Percentiles rank a stretch among this genome's conserved stretches.
Conservation (phyloP, 2,797 vertebrate species). For the Leucoraja ocellata region DNA sequence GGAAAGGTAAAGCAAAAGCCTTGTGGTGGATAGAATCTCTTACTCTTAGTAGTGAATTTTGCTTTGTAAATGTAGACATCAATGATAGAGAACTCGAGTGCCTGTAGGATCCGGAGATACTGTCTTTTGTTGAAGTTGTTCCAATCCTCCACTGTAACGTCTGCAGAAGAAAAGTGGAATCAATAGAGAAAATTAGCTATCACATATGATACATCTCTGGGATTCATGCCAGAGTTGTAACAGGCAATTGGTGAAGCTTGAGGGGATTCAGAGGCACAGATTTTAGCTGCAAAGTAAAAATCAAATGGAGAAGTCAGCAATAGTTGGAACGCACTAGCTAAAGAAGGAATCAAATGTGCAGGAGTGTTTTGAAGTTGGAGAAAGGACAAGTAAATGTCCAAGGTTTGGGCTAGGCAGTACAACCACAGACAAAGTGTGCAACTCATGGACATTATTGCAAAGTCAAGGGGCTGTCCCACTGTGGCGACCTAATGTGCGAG, state of each 20-base stretch:
- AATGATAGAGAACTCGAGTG: not conserved
- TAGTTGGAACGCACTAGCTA: not conserved
- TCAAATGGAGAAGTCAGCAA: not conserved
- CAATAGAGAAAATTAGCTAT: not conserved
- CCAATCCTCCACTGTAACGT: not conserved
- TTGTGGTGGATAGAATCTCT: not conserved
- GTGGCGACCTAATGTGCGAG: no score
- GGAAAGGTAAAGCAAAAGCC: not conserved
- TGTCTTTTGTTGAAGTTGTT: not conserved
- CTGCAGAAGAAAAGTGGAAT: not conserved
- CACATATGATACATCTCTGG: not conserved
- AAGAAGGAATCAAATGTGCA: not conserved
- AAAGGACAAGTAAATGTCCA: not conserved
- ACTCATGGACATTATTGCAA: not conserved
- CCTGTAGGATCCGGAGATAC: not conserved
- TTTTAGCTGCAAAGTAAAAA: not conserved
- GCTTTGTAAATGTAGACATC: not conserved
- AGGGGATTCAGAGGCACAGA: not conserved
- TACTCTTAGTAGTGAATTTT: not conserved
- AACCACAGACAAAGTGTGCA: not conserved
- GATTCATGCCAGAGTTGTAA: not conserved
- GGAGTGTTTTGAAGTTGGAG: not conserved
- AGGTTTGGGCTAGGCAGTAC: not conserved
- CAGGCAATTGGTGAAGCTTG: no score
- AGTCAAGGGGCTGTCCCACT: no score